phyloP scores from a whole-genome alignment of 2,113 vertebrate species.

The Rhea pennata region DNA sequence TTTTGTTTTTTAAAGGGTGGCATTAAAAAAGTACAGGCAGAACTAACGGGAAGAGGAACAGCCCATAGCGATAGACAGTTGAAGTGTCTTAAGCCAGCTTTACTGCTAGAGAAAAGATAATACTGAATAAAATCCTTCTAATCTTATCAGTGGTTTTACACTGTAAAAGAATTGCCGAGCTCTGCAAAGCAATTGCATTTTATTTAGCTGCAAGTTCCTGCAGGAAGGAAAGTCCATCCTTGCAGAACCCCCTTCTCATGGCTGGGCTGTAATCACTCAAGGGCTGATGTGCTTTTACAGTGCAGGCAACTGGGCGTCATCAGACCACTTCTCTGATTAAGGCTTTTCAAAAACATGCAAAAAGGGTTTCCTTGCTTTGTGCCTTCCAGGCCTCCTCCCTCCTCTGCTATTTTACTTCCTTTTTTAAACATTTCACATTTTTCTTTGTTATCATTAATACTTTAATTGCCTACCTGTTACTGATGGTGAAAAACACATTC shows the following conservation, averaged over 20 bases:
- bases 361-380: not conserved
- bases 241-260: not conserved
- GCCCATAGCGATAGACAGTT: not conserved
- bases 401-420: not conserved
- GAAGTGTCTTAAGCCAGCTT: not conserved
- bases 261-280: not conserved
- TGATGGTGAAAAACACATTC: not conserved
- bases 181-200: not conserved
- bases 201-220: not conserved
- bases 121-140: not conserved
- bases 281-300: not conserved
- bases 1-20: not conserved
- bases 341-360: not conserved
- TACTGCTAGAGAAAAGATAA: not conserved
- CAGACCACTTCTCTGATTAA: not conserved
- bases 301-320: not conserved
- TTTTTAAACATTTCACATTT: not conserved
- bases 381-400: constrained; percentile 12
- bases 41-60: not conserved
- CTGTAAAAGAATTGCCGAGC: not conserved
- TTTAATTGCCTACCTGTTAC: not conserved
- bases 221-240: not conserved
- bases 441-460: constrained; percentile 25
- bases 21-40: not conserved
- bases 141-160: not conserved